These are phyloP conservation scores for Malurus melanocephalus DNA, from an alignment of 2,113 vertebrate species.

Conservation along the genomic window DNA sequence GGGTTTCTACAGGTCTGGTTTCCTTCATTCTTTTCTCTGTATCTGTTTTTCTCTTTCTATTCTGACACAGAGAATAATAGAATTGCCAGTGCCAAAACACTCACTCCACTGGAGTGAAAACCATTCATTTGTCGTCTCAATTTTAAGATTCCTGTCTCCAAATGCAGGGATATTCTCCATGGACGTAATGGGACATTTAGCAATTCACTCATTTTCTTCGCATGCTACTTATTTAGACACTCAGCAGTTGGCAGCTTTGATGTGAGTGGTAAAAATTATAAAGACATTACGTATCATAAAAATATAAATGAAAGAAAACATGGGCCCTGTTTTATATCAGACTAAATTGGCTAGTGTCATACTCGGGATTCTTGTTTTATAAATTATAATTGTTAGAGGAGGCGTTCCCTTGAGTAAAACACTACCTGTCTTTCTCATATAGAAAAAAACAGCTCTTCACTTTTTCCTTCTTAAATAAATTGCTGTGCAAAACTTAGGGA, in stretches of 20 bases:
- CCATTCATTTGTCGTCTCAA: constrained; percentile 74
- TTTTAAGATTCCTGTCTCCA: constrained; percentile 75
- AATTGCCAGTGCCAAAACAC: constrained; percentile 65
- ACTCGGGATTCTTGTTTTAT: constrained; percentile 74
- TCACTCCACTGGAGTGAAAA: constrained; percentile 75
- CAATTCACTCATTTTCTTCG: constrained; percentile 81
- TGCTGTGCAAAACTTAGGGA: not conserved
- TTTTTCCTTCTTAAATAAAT: not conserved
- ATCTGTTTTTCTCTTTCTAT: constrained; percentile 36
- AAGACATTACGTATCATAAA: constrained; percentile 81
- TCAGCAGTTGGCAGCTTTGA: constrained; percentile 80
- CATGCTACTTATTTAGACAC: constrained; percentile 81
- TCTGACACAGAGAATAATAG: constrained; percentile 64
- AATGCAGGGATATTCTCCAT: constrained; percentile 73
- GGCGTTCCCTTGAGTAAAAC: constrained; percentile 58
- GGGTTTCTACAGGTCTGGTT: constrained; percentile 24
- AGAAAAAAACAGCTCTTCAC: not conserved
- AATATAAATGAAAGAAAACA: constrained; percentile 81
- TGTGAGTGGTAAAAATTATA: constrained; percentile 79
- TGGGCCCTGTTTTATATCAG: constrained; percentile 69
- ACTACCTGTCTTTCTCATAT: constrained; percentile 49
- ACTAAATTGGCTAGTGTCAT: constrained; percentile 75
- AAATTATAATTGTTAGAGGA: constrained; percentile 69
- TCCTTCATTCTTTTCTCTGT: constrained; percentile 28
- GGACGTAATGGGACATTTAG: constrained; percentile 82